These are phyloP conservation scores for Scomberomorus guttatus DNA, from an alignment of 2,797 vertebrate genomes.

Conservation along the genomic window DNA sequence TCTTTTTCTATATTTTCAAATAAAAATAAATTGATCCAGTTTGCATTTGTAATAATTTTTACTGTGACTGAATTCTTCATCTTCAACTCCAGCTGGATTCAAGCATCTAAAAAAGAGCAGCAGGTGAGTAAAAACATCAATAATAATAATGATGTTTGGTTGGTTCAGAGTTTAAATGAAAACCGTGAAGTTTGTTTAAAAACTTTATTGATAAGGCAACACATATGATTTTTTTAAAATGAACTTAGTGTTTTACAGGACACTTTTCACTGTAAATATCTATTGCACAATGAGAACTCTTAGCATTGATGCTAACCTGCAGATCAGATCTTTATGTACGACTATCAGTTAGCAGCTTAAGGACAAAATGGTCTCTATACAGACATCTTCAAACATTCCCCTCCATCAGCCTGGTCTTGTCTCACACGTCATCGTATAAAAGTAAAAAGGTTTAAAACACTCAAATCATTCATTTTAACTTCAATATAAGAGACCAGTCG, in stretches of 20 bases:
- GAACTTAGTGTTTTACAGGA: conserved; percentile 28
- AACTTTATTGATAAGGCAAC: conserved; percentile 84
- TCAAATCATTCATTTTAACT: background rate
- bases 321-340: background rate
- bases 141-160: background rate
- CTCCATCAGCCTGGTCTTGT: background rate
- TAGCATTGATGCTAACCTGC: conserved; percentile 19
- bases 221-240: conserved; percentile 49
- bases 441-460: conserved; percentile 52
- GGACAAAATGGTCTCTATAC: conserved; percentile 19
- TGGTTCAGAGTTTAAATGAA: background rate
- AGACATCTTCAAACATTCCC: background rate
- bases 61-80: background rate
- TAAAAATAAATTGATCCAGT: background rate
- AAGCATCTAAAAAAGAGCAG: no score
- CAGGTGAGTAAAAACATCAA: background rate
- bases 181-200: conserved; percentile 32
- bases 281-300: conserved; percentile 43
- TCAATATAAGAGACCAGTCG: conserved; percentile 16
- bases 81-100: background rate
- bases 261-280: conserved; percentile 19
- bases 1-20: conserved; percentile 32
- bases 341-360: conserved; percentile 15
- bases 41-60: conserved; percentile 1
- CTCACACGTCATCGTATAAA: conserved; percentile 50